These are phyloP conservation scores for Eristalis arbustorum DNA, from an alignment of 2,888 invertebrate genomes.

Conservation along the genomic window DNA sequence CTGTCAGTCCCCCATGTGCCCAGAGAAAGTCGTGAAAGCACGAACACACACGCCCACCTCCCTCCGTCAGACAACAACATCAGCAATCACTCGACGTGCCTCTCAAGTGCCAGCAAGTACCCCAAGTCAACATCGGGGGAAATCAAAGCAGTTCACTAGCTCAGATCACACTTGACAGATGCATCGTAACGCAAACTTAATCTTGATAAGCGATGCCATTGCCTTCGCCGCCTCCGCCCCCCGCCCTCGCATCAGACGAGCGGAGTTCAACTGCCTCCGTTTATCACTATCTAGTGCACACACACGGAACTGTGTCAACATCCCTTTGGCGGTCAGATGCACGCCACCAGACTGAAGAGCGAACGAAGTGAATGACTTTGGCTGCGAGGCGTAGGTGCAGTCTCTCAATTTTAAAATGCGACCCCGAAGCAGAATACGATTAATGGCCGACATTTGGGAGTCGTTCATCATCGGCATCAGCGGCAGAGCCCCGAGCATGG, in stretches of 20 bases:
- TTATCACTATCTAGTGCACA: constrained; percentile 21
- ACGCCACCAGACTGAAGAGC: constrained; percentile 45
- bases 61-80: neutral
- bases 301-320: constrained; percentile 56
- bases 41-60: neutral
- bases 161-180: constrained; percentile 14
- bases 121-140: neutral
- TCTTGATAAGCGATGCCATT: constrained; percentile 29
- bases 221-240: neutral
- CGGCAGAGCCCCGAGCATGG: constrained; percentile 43
- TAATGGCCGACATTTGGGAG: constrained; percentile 69
- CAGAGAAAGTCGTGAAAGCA: neutral
- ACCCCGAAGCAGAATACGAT: constrained; percentile 50
- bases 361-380: constrained; percentile 55
- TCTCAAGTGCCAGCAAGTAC: neutral
- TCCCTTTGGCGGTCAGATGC: constrained; percentile 49
- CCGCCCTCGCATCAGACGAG: constrained; percentile 1
- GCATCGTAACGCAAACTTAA: constrained; percentile 6
- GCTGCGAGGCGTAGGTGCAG: constrained; percentile 9
- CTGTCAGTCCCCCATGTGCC: too few species aligned
- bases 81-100: neutral
- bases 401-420: constrained; percentile 24
- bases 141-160: neutral
- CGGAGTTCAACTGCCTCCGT: constrained; percentile 32
- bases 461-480: constrained; percentile 60